These are phyloP conservation scores for Anas georgica DNA, from an alignment of 2,797 vertebrate genomes.

Conservation along the genomic window DNA sequence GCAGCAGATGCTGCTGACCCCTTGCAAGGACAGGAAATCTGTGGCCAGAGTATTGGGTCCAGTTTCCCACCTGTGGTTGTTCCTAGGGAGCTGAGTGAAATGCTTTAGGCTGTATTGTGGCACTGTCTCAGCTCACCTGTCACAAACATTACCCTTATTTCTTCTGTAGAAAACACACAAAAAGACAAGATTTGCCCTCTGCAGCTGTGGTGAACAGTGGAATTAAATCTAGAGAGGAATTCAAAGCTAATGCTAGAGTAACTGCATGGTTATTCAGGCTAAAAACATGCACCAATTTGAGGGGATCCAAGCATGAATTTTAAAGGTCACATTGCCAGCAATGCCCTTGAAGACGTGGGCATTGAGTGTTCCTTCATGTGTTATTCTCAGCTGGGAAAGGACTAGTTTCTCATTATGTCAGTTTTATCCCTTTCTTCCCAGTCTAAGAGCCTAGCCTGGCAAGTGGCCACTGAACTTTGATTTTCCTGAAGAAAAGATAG, in stretches of 20 bases:
- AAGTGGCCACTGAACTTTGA: not conserved
- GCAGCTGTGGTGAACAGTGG: not conserved
- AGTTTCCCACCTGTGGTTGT: not conserved
- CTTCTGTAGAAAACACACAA: not conserved
- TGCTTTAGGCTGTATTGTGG: not conserved
- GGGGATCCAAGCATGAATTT: not conserved
- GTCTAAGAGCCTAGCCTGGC: not conserved
- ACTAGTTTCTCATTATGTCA: not conserved
- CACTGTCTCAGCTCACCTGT: not conserved
- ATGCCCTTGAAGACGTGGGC: not conserved
- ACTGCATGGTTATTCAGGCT: not conserved
- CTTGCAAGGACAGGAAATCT: not conserved
- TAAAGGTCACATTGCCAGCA: not conserved
- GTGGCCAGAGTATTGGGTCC: not conserved
- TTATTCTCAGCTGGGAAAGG: not conserved
- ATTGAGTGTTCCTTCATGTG: not conserved
- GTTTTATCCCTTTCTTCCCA: not conserved
- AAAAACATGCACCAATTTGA: not conserved
- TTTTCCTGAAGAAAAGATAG: not conserved
- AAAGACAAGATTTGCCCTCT: not conserved
- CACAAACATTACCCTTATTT: not conserved
- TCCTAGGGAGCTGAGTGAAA: not conserved
- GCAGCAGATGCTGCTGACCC: not conserved
- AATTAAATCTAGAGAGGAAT: not conserved
- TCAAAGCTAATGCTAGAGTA: not conserved